Evolutionary conservation across 2,888 invertebrate species (phyloP).

Genomic region (Drosophila setosimentum): DNA sequence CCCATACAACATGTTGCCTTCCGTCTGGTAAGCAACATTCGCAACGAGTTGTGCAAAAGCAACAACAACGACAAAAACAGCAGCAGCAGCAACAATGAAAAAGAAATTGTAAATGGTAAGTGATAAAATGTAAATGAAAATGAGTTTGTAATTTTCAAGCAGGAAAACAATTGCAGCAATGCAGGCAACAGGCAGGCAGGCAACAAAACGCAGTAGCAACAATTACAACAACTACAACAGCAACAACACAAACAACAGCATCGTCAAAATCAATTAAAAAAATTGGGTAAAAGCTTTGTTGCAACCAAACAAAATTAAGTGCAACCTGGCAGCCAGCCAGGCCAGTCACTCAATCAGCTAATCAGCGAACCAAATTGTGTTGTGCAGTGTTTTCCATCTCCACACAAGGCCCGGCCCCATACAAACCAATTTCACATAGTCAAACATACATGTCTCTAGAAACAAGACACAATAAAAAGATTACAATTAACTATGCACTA

Average conservation of each 20-base stretch:
- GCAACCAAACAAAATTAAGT: slow-evolving; percentile 26
- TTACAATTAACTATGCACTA: not conserved
- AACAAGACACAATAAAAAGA: not conserved
- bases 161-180: slow-evolving; percentile 59
- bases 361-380: slow-evolving; percentile 15
- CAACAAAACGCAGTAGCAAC: slow-evolving; percentile 21
- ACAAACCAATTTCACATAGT: not conserved
- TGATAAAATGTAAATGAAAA: slow-evolving; percentile 65
- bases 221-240: slow-evolving; percentile 10
- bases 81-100: slow-evolving; percentile 14
- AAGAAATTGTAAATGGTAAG: slow-evolving; percentile 62
- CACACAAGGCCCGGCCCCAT: not conserved
- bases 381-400: slow-evolving; percentile 7
- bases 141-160: slow-evolving; percentile 66
- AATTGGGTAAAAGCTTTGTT: slow-evolving; percentile 53
- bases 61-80: slow-evolving; percentile 7
- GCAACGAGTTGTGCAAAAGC: slow-evolving; percentile 35
- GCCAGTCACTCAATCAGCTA: slow-evolving; percentile 28
- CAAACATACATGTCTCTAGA: not conserved
- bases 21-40: slow-evolving; percentile 38
- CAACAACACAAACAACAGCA: slow-evolving; percentile 15
- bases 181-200: slow-evolving; percentile 21
- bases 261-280: slow-evolving; percentile 48
- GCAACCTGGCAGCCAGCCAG: slow-evolving; percentile 24
- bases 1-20: slow-evolving; percentile 47